Percentiles rank a stretch among this genome's conserved stretches.
Evolutionary conservation across 2,797 vertebrate species (phyloP).

Genomic region (Acrocephalus scirpaceus): DNA sequence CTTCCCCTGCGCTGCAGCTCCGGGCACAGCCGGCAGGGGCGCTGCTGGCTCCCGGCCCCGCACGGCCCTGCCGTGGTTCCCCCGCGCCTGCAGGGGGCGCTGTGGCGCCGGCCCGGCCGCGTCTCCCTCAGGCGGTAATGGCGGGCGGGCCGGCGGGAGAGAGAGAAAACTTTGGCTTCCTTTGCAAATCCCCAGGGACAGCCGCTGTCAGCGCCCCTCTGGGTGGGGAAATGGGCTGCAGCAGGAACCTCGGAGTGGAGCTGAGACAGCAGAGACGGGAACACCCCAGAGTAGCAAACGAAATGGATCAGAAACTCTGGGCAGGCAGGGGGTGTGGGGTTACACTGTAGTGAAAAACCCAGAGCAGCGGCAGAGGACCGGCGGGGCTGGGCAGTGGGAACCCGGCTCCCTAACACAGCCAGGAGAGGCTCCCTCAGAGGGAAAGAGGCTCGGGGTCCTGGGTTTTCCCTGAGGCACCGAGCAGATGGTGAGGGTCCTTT

Average conservation of each 20-base stretch:
- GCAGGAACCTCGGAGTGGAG: background rate
- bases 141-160: background rate
- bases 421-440: accelerated
- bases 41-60: background rate
- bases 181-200: background rate
- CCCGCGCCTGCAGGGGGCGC: background rate
- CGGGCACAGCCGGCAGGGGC: background rate
- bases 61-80: background rate
- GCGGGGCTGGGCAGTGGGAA: background rate
- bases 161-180: background rate
- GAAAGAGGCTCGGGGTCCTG: accelerated
- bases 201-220: background rate
- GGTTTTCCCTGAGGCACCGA: background rate
- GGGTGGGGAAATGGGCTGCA: background rate
- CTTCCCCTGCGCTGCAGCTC: background rate
- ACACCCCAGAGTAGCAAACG: accelerated
- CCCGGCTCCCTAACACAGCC: accelerated
- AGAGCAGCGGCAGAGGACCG: background rate
- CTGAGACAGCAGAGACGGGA: background rate
- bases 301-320: background rate
- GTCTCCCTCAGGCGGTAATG: background rate
- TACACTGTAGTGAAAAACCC: background rate
- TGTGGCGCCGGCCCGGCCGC: background rate
- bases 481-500: background rate
- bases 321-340: background rate